These are phyloP conservation scores for Pseudomyrmex sp. DNA, from an alignment of 1,140 invertebrate genomes.

Conservation along the genomic window DNA sequence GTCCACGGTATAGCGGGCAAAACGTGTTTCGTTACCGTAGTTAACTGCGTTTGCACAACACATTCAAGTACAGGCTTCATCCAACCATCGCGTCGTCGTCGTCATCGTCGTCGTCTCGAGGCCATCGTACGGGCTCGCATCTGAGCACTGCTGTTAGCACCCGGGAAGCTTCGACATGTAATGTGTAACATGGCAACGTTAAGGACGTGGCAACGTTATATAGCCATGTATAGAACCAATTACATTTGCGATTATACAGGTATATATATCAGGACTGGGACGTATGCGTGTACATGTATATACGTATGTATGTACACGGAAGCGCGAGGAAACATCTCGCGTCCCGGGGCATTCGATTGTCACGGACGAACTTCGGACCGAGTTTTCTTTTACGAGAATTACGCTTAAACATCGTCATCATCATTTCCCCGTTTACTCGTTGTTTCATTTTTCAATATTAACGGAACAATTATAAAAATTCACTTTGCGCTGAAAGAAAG, in stretches of 20 bases:
- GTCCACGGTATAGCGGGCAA: conserved; percentile 31
- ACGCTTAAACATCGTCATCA: not conserved
- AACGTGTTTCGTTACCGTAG: conserved; percentile 55
- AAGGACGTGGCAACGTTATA: conserved; percentile 27
- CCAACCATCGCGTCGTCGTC: not conserved
- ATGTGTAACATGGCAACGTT: conserved; percentile 31
- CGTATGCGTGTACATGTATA: not conserved
- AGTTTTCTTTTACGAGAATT: not conserved
- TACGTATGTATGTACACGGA: not conserved
- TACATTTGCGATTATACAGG: conserved; percentile 52
- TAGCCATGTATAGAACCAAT: conserved; percentile 53
- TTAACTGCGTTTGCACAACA: conserved; percentile 57
- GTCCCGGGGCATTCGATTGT: conserved; percentile 13
- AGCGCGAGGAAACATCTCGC: not conserved
- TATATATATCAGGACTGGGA: conserved; percentile 22
- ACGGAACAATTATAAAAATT: not conserved
- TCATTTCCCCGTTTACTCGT: too few species aligned
- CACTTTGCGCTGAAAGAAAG: not conserved
- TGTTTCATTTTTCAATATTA: not conserved
- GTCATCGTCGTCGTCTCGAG: conserved; percentile 26
- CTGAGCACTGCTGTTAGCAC: conserved; percentile 47
- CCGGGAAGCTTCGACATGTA: conserved; percentile 44
- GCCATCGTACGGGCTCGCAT: conserved; percentile 17
- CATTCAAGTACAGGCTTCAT: conserved; percentile 24
- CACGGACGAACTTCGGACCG: not conserved